These are phyloP conservation scores for Wasmannia auropunctata DNA, from an alignment of 1,140 invertebrate species.

Conservation along the genomic window DNA sequence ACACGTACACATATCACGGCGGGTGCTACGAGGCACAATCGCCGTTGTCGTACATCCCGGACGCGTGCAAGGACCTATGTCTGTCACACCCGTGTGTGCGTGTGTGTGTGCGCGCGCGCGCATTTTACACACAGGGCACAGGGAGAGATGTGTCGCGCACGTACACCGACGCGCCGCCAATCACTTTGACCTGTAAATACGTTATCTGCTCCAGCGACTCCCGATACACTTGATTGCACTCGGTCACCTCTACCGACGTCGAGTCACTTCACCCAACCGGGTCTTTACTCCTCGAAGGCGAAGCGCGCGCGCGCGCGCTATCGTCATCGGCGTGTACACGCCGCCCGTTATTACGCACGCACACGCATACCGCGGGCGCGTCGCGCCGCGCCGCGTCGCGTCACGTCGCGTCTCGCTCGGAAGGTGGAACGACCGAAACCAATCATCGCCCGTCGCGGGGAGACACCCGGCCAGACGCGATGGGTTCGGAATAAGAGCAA, in stretches of 20 bases:
- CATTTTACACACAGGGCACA: neutral
- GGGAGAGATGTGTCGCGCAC: neutral
- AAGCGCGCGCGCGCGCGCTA: too few relatives aligned
- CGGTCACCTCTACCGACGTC: conserved; percentile 56
- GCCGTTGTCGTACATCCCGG: conserved; percentile 29
- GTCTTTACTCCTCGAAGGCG: conserved; percentile 46
- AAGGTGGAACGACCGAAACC: conserved; percentile 26
- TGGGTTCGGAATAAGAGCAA: neutral
- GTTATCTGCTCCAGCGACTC: conserved; percentile 74
- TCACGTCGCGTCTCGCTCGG: neutral
- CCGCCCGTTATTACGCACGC: neutral
- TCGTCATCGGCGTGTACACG: neutral
- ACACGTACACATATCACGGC: neutral
- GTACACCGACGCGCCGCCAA: conserved; percentile 39
- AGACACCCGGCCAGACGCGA: neutral
- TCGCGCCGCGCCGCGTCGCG: neutral
- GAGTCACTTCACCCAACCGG: conserved; percentile 39
- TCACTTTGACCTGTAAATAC: conserved; percentile 77
- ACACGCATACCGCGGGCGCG: neutral
- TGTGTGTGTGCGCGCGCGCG: neutral
- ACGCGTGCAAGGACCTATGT: conserved; percentile 36
- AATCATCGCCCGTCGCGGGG: neutral
- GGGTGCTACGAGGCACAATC: conserved; percentile 13
- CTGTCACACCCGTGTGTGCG: neutral
- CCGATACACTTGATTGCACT: conserved; percentile 73